These are phyloP conservation scores for Caenorhabditis sp. DNA, from an alignment of 2,888 invertebrate genomes.

Conservation along the genomic window DNA sequence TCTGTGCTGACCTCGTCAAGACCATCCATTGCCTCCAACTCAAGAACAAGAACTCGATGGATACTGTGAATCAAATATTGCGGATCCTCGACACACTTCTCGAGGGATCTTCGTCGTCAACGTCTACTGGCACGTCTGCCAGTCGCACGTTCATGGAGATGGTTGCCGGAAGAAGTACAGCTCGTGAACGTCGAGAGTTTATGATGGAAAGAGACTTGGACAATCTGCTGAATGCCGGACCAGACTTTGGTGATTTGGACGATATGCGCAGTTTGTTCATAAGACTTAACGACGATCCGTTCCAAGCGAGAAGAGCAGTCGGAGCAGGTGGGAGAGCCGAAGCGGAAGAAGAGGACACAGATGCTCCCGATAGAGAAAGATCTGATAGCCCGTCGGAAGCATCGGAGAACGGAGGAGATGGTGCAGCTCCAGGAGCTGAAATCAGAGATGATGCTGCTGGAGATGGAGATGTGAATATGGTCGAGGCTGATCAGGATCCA, in stretches of 20 bases:
- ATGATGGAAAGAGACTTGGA: conserved; percentile 26
- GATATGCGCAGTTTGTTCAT: conserved; percentile 36
- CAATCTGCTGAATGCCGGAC: neutral
- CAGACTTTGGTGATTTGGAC: neutral
- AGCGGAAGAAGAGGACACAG: conserved; percentile 44
- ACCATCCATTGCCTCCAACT: conserved; percentile 62
- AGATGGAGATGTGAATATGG: conserved; percentile 45
- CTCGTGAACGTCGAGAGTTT: conserved; percentile 21
- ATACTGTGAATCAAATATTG: conserved; percentile 73
- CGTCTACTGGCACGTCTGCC: neutral
- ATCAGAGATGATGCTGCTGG: conserved; percentile 56
- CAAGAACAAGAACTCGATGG: conserved; percentile 55
- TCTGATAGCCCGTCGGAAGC: conserved; percentile 52
- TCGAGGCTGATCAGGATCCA: conserved; percentile 55
- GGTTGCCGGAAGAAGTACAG: conserved; percentile 15
- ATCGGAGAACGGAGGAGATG: conserved; percentile 39
- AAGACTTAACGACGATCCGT: conserved; percentile 31
- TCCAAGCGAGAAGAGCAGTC: neutral
- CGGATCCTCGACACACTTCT: conserved; percentile 75
- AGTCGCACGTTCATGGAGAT: conserved; percentile 35
- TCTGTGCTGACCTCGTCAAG: conserved; percentile 72
- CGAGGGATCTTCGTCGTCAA: conserved; percentile 29
- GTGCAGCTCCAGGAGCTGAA: conserved; percentile 14
- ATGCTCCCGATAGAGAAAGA: conserved; percentile 40
- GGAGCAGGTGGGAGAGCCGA: conserved; percentile 6